Evolutionary conservation across 2,113 vertebrate species (phyloP), one percentile per base, ranked within the genome.

Genomic region (Chaetura pelagica): DNA sequence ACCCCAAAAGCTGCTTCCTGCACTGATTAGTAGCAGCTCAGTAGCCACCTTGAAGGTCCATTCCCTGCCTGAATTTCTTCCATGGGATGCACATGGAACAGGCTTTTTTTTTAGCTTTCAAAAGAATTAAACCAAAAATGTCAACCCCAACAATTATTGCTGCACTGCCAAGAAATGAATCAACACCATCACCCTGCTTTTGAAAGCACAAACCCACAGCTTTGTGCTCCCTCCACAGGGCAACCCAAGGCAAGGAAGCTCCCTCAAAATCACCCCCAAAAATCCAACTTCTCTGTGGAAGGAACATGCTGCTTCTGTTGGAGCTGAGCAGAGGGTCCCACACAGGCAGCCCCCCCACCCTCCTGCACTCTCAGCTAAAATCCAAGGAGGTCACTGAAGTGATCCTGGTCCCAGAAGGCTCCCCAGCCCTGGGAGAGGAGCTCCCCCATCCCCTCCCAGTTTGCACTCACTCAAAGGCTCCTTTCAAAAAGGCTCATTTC

Each of bases 181-280:
- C 38, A 21, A 7, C 4, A 26, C 4, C 19, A 48, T 5, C 26
- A 51, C 48, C 7, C 3, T 4, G 42, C 3, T 21, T 35, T 34
- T 10, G 26, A 32, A 26, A 10, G 21, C 44, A 67, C 34, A 46
- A 52, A 64, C 30, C 18, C 40, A 4, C 51, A 77, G 84, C 55
- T 74, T 32, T 2, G 34, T 44, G 77, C 87, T 89, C 94, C 90
- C 93, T 81, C 95, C 85, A 71, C 62, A 27, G 26, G 0, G 9
- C 35, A 7, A 49, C 2, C 24, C 61, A 6, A 42, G 12, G 14
- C 40, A 42, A 35, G 0, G 8, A 48, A n/a, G 30, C 20, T 62
- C 7, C 9, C n/a, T 5, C 34, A 42, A 42, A 26, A 40, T 30
- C 68, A 38, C 18, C 7, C 34, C n/a, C 80, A 21, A 5, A 17